Evolutionary conservation across 2,113 vertebrate genomes (phyloP).

Genomic region (Chaetorhynchus papuensis): DNA sequence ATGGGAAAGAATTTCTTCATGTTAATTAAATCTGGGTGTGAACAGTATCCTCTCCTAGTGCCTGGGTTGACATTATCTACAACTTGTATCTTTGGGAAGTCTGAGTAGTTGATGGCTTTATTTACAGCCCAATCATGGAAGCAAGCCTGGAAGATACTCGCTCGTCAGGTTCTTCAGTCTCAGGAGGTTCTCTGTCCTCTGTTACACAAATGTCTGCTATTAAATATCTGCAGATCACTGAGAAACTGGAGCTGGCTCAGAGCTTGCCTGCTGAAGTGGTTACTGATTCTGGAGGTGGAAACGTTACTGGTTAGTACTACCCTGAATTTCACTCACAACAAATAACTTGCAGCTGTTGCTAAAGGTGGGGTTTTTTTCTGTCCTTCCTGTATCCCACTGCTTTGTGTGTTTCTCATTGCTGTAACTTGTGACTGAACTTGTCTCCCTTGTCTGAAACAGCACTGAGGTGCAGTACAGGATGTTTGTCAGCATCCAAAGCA

Average conservation of each 20-base stretch:
- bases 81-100: neutral
- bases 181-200: conserved; percentile 68
- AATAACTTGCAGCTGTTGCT: neutral
- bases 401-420: neutral
- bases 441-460: neutral
- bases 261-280: conserved; percentile 13
- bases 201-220: conserved; percentile 65
- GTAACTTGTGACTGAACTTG: neutral
- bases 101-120: neutral
- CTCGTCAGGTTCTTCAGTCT: conserved; percentile 67
- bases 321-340: neutral
- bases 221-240: conserved; percentile 67
- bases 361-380: neutral
- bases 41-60: neutral
- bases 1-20: neutral
- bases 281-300: conserved; percentile 6
- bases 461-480: neutral
- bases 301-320: neutral
- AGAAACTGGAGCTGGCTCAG: conserved; percentile 68
- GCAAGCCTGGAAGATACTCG: conserved; percentile 75
- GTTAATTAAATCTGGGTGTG: neutral
- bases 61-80: neutral
- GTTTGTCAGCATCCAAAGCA: neutral
- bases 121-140: conserved; percentile 80
- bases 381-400: neutral